phyloP scores from a whole-genome alignment of 2,113 vertebrate genomes.

The Monarcha castaneiventris region DNA sequence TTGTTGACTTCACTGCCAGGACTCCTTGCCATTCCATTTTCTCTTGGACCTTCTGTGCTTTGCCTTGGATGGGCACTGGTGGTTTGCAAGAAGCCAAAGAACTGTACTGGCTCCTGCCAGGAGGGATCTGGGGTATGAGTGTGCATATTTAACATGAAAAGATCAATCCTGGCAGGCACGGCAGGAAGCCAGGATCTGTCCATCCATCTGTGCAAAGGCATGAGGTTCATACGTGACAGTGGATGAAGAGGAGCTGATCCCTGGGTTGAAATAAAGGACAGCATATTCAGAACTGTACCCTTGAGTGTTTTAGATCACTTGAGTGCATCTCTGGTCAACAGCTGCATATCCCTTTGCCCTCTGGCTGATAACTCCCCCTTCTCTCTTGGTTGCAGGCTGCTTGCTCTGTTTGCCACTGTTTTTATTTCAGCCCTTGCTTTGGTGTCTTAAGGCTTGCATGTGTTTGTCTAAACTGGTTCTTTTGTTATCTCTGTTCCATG shows the following conservation, averaged over 20 bases:
- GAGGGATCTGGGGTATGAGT: not conserved
- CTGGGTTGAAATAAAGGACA: not conserved
- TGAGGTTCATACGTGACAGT: not conserved
- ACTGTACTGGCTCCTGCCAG: not conserved
- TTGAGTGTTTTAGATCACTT: not conserved
- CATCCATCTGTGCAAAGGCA: not conserved
- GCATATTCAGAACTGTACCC: not conserved
- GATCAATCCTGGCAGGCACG: not conserved
- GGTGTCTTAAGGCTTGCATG: not conserved
- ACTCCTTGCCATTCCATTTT: not conserved
- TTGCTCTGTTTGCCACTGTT: not conserved
- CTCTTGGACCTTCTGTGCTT: not conserved
- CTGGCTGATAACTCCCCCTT: not conserved
- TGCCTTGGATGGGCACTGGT: not conserved
- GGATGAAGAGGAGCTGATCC: not conserved
- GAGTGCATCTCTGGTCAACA: not conserved
- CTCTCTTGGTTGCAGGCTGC: not conserved
- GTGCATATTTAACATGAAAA: not conserved
- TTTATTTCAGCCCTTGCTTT: slow-evolving; percentile 25
- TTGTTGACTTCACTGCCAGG: not conserved
- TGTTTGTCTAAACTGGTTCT: slow-evolving; percentile 28
- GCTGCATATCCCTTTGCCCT: not conserved
- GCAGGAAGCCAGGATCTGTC: not conserved
- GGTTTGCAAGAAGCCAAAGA: not conserved
- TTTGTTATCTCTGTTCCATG: slow-evolving; percentile 64